Evolutionary conservation across 2,113 vertebrate genomes (phyloP), one percentile per base, ranked within the genome.

Genomic region (Catharus bicknelli): DNA sequence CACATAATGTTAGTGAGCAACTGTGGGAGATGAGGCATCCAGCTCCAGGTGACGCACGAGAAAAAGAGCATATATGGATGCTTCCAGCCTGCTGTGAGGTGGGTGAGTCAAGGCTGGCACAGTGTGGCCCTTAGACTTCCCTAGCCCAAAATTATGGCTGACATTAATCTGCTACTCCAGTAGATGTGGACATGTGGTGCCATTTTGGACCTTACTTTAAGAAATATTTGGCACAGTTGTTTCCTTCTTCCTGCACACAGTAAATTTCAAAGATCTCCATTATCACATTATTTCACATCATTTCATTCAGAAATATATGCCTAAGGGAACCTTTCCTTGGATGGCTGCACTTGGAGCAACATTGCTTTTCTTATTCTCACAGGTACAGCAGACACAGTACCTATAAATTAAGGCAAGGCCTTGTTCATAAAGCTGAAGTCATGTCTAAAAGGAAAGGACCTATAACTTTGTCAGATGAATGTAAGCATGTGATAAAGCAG

Each of bases 1-100:
- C 62, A 32, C 13, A 2, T 5, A 2, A 21, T 15, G 20, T 43
- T 47, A 43, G 3, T 40, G 11, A 20, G 21, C 48, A 45, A 0
- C 48, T n/a, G 58, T 50, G 29, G 19, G 54, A 48, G 21, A 26
- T n/a, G 50, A 72, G 25, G 26, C 26, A 22, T 68, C 32, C 54
- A 59, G 69, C 36, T 42, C 32, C 78, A 51, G n/a, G 54, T 47
- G n/a, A 82, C n/a, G 64, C 27, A 19, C 2, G 3, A 47, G 61
- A 40, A 42, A 27, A n/a, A 57, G 15, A 62, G 20, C 19, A 7
- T 23, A 30, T 15, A 27, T 4, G 4, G 32, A 15, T 68, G 29
- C 32, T 86, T 12, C 30, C 58, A 29, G 54, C 48, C 54, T 76
- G 43, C 30, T 48, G 27, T 32, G 86, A 27, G 30, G 13, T 64